Base-by-base conservation (phyloP, 2,113 vertebrate species). In the Ceuthmochares aereus region DNA sequence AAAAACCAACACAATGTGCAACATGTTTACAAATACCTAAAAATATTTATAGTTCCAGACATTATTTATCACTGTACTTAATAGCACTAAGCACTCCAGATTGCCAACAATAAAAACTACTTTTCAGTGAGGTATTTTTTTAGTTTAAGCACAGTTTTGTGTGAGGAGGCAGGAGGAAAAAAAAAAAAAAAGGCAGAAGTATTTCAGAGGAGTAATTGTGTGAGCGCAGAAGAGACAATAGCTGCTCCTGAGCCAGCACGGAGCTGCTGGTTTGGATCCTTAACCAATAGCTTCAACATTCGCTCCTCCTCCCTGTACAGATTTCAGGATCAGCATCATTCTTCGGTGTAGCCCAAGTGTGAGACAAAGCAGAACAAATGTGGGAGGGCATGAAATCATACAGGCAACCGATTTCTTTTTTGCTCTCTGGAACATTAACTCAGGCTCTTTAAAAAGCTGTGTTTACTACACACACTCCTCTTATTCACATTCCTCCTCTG, bases 321-420 rank as follows among this genome's bases (percentile, higher is more conserved):
- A 29, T 36, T 67, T 60, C 69, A 77, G 78, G 58, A 73, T 49
- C 90, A 21, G 69, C 0, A 43, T 30, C 56, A 8, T 27, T 45
- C 4, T 64, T 76, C 86, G 54, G 11, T 2, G 49, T 21, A 85
- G 81, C 42, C 72, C 52, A 26, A 62, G 79, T 6, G 59, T 42
- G 60, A 92, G 83, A 90, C 45, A 89, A 56, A 90, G 84, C 67
- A 90, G 88, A 93, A 85, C 45, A 52, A 93, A 73, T 30, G 76
- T 80, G 83, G 79, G 92, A 93, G 76, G 91, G 64, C 55, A 84
- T 20, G 60, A 86, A 95, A 91, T 83, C 68, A 90, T 6, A 78
- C 51, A 77, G 81, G 34, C 84, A 91, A 69, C 75, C 3, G 8
- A 67, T 64, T 92, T 60, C 12, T 29, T 64, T 70, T 85, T 84